Base-by-base conservation (phyloP, 2,888 invertebrate species). In the Sarcophaga rosellei region DNA sequence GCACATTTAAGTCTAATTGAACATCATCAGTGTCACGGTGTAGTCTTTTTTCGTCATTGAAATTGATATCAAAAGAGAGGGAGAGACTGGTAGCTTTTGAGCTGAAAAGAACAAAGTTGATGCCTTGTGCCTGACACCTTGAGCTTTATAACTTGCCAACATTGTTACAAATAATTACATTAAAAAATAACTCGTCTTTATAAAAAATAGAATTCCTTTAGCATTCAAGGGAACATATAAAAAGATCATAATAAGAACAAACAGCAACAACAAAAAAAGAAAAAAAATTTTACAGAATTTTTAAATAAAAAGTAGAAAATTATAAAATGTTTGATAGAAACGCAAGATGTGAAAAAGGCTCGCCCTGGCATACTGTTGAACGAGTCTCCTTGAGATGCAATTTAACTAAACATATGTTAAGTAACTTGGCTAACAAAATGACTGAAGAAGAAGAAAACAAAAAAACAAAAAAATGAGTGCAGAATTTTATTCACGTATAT, bases 111-210 rank as follows among this genome's bases (percentile, higher is more conserved):
- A 20, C 44, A 59, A 61, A 44, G 44, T 17, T 25, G 63, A 83
- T 45, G 61, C 59, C 65, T 59, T 61, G 45, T 68, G 62, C 72
- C 66, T 66, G 81, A 57, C 79, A 85, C 81, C 81, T 73, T 81
- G 15, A 81, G 20, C 65, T 78, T 74, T 61, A 74, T 63, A 81
- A 81, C 74, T 78, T 81, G 59, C 73, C 65, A 77, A 85, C 70
- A 53, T 75, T 82, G 78, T 79, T 82, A 72, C 66, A 72, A 85
- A 85, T 85, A 85, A 85, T 85, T 82, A 79, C 75, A 85, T 85
- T 81, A 78, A 79, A 61, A 85, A 79, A 72, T 53, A 75, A 70
- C 66, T 70, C 61, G 75, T 66, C 63, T 82, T 72, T 57, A 66
- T 76, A 12, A 15, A 15, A 35, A 12, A 53, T 44, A 47, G 78